Evolutionary conservation across 2,113 vertebrate species (phyloP), one percentile per base, ranked within the genome.

Genomic region (Campylomormyrus numenius): DNA sequence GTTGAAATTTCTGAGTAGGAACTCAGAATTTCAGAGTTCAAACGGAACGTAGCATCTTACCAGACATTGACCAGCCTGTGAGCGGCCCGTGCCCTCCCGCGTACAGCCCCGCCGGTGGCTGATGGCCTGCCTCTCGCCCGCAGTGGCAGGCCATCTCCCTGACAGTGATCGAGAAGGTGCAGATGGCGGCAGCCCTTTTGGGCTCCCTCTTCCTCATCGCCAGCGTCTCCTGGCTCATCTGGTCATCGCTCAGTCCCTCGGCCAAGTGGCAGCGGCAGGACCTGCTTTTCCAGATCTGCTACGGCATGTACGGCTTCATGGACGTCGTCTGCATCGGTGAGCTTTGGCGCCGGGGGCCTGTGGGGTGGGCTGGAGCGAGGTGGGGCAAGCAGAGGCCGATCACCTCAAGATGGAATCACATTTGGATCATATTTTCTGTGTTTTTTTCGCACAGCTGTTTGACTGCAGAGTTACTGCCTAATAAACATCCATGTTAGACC

Each of bases 261-360:
- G 98, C 98, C 88, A 98, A 97, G 91, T 99, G 98, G 98, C 98
- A 99, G 94, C 97, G 98, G 70, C 98, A 99, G 94, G 98, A 99
- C 95, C 97, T 99, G 94, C 98, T 99, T 92, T 99, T 99, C 96
- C 98, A 99, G 97, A 99, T 99, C 96, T 99, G 98, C 96, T 99
- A 99, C 10, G 98, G 98, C 94, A 99, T 99, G 98, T 99, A 99
- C 0, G 98, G 98, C 96, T 99, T 99, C 96, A 99, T 99, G 98
- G 98, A 99, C 89, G 96, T 99, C 93, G 98, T 99, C 94, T 99
- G 98, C 96, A 98, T 99, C 92, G 98, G 98, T 99, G 95, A 96
- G 96, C 85, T 19, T 87, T 90, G 83, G 88, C 85, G 90, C 39
- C 87, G 42, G 3, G n/a, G 35, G 74, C 17, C 74, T 13, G 35